phyloP scores from a whole-genome alignment of 1,140 invertebrate genomes.

The Capitella teleta region DNA sequence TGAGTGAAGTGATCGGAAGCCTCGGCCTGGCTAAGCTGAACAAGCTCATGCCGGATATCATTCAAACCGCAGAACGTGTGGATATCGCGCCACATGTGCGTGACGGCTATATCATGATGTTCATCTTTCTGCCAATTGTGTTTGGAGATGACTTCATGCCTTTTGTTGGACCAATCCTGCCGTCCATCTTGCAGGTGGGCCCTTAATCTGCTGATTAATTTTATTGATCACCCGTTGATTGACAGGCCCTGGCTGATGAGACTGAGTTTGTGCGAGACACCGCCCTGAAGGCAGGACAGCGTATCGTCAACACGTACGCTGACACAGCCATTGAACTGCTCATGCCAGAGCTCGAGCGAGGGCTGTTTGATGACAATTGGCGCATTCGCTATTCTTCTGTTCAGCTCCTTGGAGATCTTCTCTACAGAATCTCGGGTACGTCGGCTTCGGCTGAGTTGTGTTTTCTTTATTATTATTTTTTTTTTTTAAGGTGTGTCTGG shows the following conservation, averaged over 20 bases:
- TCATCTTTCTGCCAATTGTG: constrained; percentile 96
- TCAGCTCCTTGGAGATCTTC: constrained; percentile 86
- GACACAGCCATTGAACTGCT: constrained; percentile 88
- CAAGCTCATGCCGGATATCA: constrained; percentile 96
- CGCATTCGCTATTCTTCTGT: constrained; percentile 92
- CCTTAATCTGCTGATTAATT: too few relatives aligned
- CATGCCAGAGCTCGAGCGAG: constrained; percentile 81
- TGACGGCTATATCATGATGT: constrained; percentile 99
- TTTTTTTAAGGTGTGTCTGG: constrained; percentile 67
- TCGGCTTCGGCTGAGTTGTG: not conserved
- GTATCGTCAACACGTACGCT: constrained; percentile 92
- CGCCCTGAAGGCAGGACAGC: constrained; percentile 86
- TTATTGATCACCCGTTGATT: not conserved
- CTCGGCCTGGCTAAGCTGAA: constrained; percentile 89
- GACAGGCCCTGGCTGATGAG: constrained; percentile 86
- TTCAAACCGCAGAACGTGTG: constrained; percentile 71
- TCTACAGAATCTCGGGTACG: constrained; percentile 80
- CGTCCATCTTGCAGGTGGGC: constrained; percentile 78
- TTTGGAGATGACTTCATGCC: constrained; percentile 90
- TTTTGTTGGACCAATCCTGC: constrained; percentile 95
- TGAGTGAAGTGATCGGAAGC: constrained; percentile 77
- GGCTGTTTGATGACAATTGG: constrained; percentile 70
- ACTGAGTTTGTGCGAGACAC: constrained; percentile 98
- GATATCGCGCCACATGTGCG: constrained; percentile 96
- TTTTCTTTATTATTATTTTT: not conserved